Percentiles rank a stretch among this genome's conserved stretches.
Conservation (phyloP, 2,797 vertebrate species). For the Limosa lapponica region DNA sequence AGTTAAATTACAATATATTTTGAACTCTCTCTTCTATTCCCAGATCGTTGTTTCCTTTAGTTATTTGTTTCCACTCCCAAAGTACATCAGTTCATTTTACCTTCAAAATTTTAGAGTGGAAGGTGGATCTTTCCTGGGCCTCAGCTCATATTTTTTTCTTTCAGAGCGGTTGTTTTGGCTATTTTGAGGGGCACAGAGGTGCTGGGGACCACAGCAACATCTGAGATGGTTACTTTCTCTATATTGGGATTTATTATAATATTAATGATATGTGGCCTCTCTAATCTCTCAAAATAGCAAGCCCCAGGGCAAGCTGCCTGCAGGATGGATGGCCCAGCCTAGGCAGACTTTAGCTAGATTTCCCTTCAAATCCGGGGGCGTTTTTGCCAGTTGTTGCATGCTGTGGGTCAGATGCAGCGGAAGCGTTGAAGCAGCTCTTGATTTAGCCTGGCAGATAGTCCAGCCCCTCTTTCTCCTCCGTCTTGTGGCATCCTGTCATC, state of each 20-base stretch:
- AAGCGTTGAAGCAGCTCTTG: not conserved
- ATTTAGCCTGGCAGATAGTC: conserved; percentile 25
- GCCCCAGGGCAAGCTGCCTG: conserved; percentile 27
- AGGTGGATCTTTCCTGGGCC: not conserved
- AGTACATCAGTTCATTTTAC: not conserved
- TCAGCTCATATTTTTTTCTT: not conserved
- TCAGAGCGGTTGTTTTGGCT: not conserved
- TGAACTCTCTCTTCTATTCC: not conserved
- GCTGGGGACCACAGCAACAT: not conserved
- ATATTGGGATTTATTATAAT: not conserved
- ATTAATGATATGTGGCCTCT: conserved; percentile 35
- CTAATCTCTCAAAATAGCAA: conserved; percentile 36
- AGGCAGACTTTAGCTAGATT: not conserved
- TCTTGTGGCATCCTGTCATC: not conserved
- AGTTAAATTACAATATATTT: not conserved
- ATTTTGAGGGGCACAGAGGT: not conserved
- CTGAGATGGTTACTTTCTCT: not conserved
- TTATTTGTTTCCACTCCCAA: not conserved
- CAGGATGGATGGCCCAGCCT: conserved; percentile 53
- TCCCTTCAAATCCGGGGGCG: not conserved
- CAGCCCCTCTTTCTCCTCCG: not conserved
- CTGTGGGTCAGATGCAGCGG: conserved; percentile 10
- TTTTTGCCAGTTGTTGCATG: conserved; percentile 36
- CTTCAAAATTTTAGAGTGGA: not conserved
- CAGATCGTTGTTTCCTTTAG: not conserved